Percentiles rank a stretch among this genome's conserved stretches.
phyloP scores from a whole-genome alignment of 37 sponge, comb jelly and placozoan species.

The Tethya wilhelma region DNA sequence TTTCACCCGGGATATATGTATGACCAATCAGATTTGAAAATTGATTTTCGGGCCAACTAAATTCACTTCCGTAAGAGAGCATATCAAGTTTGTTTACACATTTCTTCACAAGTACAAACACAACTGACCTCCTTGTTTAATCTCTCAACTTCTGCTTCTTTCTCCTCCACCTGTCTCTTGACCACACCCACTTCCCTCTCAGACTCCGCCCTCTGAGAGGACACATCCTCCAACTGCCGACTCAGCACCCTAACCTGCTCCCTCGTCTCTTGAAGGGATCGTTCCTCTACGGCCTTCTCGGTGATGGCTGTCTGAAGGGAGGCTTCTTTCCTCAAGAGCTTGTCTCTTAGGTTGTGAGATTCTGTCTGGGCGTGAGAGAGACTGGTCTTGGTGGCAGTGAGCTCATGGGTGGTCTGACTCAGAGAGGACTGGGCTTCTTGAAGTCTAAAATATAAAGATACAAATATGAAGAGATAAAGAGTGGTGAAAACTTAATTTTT shows the following conservation, averaged over 20 bases:
- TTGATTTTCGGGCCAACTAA: no score
- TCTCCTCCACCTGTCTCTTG: background rate
- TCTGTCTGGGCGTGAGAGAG: no score
- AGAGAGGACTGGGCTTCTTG: background rate
- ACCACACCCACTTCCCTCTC: constrained; percentile 5
- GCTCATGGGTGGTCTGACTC: background rate
- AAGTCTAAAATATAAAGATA: background rate
- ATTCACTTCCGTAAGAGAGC: no score
- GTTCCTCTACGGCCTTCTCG: background rate
- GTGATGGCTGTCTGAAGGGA: background rate
- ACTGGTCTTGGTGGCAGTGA: no score
- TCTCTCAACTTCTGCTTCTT: constrained; percentile 1
- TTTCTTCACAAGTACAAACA: no score
- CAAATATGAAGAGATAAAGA: background rate
- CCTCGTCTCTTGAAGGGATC: background rate
- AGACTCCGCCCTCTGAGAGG: background rate
- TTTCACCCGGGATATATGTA: no score
- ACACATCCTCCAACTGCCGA: background rate
- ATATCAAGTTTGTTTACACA: no score
- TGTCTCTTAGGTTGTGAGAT: background rate
- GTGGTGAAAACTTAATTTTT: background rate
- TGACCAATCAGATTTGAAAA: no score
- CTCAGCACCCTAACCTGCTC: background rate
- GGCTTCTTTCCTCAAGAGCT: constrained; percentile 17
- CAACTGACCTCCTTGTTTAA: background rate